Evolutionary conservation across 1,140 invertebrate species (phyloP), one percentile per base, ranked within the genome.

Genomic region (Lasaia peninsularis): DNA sequence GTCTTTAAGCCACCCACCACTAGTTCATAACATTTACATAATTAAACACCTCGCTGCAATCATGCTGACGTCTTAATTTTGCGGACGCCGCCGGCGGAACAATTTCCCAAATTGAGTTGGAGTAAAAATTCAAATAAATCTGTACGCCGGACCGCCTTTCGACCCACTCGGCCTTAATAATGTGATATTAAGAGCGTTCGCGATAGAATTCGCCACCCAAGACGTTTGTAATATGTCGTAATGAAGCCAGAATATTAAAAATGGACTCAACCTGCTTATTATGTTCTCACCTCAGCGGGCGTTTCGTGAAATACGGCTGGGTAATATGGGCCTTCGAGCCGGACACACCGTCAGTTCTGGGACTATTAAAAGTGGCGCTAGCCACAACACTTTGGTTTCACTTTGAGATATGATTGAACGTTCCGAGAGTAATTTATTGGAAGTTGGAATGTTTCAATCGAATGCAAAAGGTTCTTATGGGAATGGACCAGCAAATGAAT

Each of bases 171-270:
- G 74, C 80, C 74, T 74, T 88, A 86, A 86, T 85, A 81, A 75
- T 78, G 60, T 65, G 67, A 73, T 73, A 88, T 88, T 88, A 88
- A 79, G 81, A 79, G 73, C 75, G 82, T 78, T 75, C 82, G 80
- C 85, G 78, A 86, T 88, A 88, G 82, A 86, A 88, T 88, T 85
- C 85, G 78, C 82, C 85, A 88, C 85, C 85, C 85, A 88, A 86
- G 85, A 85, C 80, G 85, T 78, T 80, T 78, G 82, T 88, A 88
- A 88, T 88, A 83, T 75, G 80, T 76, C 75, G 82, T 88, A 86
- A 88, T 88, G 82, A 88, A 85, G 85, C 80, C 68, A 75, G 83
- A 86, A 88, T 88, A 88, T 88, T 88, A 88, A 88, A 86, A 88
- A 86, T 86, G 85, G 81, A 60, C 56, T 67, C 80, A 65, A 86